phyloP scores from a whole-genome alignment of 2,113 vertebrate genomes.

The Onychostoma macrolepis region DNA sequence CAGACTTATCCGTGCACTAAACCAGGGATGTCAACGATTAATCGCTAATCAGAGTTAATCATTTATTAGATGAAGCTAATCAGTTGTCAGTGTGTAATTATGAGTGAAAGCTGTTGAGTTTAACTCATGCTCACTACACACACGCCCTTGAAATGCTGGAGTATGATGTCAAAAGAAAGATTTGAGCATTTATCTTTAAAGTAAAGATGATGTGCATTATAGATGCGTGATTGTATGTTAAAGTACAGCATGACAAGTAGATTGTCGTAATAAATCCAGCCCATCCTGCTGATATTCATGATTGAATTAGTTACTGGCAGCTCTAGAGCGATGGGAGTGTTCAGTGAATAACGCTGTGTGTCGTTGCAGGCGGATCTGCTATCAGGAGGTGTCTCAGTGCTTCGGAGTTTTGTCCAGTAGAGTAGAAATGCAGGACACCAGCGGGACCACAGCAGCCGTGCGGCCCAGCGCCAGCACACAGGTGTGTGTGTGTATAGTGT shows the following conservation, averaged over 20 bases:
- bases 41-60: background rate
- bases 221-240: background rate
- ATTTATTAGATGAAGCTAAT: background rate
- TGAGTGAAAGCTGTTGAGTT: background rate
- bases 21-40: background rate
- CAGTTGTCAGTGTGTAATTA: background rate
- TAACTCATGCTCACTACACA: background rate
- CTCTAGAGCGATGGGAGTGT: too few relatives aligned
- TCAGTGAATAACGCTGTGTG: too few relatives aligned
- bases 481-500: slow-evolving; percentile 64
- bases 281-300: too few relatives aligned
- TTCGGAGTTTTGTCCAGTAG: slow-evolving; percentile 95
- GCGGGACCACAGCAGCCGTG: slow-evolving; percentile 88
- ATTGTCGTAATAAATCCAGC: too few relatives aligned
- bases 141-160: background rate
- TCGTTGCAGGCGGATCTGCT: slow-evolving; percentile 90
- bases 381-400: slow-evolving; percentile 97
- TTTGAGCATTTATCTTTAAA: background rate
- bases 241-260: background rate
- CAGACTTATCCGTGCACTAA: background rate
- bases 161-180: background rate
- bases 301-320: too few relatives aligned
- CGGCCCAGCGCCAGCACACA: slow-evolving; percentile 98
- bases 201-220: background rate
- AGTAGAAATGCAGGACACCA: slow-evolving; percentile 94